These are phyloP conservation scores for Phortica okadai DNA, from an alignment of 2,888 invertebrate genomes.

Conservation along the genomic window DNA sequence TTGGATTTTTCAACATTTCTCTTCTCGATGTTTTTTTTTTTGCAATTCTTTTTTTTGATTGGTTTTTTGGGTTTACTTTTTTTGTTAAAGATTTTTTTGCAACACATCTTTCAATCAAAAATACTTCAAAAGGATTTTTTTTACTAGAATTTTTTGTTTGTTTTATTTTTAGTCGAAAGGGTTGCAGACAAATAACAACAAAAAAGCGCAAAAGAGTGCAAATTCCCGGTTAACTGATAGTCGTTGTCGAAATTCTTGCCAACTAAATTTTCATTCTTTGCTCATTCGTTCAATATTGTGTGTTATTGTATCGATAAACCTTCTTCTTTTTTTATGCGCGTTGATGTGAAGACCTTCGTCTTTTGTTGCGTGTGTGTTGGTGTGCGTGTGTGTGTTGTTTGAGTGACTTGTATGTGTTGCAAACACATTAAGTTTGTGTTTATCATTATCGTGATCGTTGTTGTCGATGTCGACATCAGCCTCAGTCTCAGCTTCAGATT, in stretches of 20 bases:
- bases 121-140: slow-evolving; percentile 3
- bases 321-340: not conserved
- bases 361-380: not conserved
- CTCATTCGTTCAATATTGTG: not conserved
- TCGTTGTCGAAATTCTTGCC: slow-evolving; percentile 1
- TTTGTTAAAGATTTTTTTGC: no score
- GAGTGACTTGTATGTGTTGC: not conserved
- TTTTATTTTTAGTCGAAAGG: not conserved
- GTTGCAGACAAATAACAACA: not conserved
- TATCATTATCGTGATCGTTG: slow-evolving; percentile 6
- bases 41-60: not conserved
- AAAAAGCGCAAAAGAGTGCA: not conserved
- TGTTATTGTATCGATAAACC: not conserved
- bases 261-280: slow-evolving; percentile 3
- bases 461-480: not conserved
- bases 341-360: not conserved
- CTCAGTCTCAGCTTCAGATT: not conserved
- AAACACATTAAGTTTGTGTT: slow-evolving; percentile 27
- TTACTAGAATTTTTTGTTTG: not conserved
- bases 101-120: not conserved
- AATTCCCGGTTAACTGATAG: not conserved
- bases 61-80: not conserved
- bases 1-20: slow-evolving; percentile 14
- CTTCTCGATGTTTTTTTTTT: not conserved
- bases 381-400: slow-evolving; percentile 21